These are phyloP conservation scores for Norana najaformis DNA, from an alignment of 2,888 invertebrate species.

Conservation along the genomic window DNA sequence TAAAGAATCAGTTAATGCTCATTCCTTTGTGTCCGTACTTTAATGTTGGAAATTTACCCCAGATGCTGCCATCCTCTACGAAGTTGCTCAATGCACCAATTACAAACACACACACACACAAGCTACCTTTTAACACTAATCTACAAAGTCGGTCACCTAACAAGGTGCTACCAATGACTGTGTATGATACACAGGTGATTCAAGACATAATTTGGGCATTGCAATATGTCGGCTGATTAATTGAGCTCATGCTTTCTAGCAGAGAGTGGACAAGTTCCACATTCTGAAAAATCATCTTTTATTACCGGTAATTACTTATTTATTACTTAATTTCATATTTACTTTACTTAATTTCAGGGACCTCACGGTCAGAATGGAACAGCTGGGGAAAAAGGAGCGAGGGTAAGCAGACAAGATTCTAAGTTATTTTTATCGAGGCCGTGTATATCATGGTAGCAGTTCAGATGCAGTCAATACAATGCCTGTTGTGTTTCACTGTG, in stretches of 20 bases:
- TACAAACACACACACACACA: no score
- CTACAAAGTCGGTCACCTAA: no score
- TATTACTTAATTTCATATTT: not conserved
- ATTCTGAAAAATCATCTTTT: not conserved
- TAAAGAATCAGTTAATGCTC: no score
- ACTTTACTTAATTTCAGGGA: slow-evolving; percentile 33
- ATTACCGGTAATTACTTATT: not conserved
- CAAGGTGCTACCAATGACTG: no score
- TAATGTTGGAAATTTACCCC: no score
- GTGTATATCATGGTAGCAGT: not conserved
- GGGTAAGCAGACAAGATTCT: slow-evolving; percentile 34
- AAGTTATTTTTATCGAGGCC: not conserved
- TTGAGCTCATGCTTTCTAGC: not conserved
- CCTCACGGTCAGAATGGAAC: slow-evolving; percentile 38
- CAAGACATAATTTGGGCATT: no score
- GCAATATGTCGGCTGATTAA: not conserved
- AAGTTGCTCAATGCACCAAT: no score
- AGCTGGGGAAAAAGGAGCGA: slow-evolving; percentile 43
- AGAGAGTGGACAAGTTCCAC: not conserved
- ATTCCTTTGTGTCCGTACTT: no score
- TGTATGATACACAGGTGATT: no score
- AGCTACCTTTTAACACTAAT: no score
- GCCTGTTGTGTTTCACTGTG: no score
- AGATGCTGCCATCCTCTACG: no score
- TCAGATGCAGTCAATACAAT: not conserved